Evolutionary conservation across 2,888 invertebrate species (phyloP).

Genomic region (Homarus gammarus): DNA sequence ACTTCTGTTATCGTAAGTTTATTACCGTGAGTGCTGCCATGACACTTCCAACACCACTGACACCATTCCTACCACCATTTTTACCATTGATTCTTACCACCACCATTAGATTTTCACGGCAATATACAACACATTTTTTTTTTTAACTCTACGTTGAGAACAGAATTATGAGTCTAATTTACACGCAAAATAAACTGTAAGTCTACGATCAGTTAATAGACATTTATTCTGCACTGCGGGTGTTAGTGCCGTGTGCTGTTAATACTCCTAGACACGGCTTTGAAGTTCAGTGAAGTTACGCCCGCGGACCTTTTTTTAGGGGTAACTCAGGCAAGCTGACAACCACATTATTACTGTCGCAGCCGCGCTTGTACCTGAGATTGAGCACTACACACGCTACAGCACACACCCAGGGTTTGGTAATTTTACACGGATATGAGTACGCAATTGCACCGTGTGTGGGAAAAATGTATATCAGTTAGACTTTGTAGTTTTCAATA

Average conservation of each 20-base stretch:
- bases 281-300: neutral
- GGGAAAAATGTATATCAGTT: neutral
- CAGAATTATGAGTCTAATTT: neutral
- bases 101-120: neutral
- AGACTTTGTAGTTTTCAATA: neutral
- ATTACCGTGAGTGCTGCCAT: neutral
- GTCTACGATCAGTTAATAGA: neutral
- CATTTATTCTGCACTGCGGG: neutral
- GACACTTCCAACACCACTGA: neutral
- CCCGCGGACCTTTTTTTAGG: neutral
- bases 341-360: neutral
- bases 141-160: neutral
- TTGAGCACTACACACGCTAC: neutral
- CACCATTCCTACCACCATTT: neutral
- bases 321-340: conserved; percentile 9
- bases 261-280: neutral
- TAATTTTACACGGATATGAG: conserved; percentile 1
- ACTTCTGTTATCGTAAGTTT: neutral
- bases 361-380: neutral
- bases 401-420: neutral
- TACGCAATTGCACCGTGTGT: neutral
- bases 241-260: neutral
- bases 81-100: too few relatives aligned
- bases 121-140: neutral
- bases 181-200: neutral